These are phyloP conservation scores for Trissonchulus latispiculum DNA, from an alignment of 2,888 invertebrate genomes.

Conservation along the genomic window DNA sequence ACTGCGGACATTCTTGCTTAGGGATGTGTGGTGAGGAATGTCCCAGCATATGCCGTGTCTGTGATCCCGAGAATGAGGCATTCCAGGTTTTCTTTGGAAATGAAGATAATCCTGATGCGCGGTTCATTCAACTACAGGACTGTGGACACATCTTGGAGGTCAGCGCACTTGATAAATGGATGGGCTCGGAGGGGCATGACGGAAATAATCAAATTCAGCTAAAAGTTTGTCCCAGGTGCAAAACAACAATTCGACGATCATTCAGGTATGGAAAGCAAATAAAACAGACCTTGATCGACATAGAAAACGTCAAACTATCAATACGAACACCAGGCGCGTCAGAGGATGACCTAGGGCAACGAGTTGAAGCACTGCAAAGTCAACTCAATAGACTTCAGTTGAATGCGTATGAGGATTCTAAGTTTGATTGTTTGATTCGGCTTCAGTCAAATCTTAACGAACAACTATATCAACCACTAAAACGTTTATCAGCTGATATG, in stretches of 20 bases:
- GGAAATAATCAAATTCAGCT: constrained; percentile 24
- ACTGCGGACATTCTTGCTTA: constrained; percentile 50
- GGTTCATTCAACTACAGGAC: constrained; percentile 36
- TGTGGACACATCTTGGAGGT: constrained; percentile 46
- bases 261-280: constrained; percentile 54
- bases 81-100: constrained; percentile 45
- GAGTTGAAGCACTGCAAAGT: background rate
- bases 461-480: background rate
- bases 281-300: constrained; percentile 44
- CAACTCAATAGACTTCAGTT: background rate
- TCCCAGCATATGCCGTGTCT: constrained; percentile 54
- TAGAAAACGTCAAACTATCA: constrained; percentile 37
- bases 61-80: constrained; percentile 44
- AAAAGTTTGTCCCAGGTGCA: constrained; percentile 47
- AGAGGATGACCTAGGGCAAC: too few species aligned
- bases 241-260: constrained; percentile 54
- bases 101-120: constrained; percentile 53
- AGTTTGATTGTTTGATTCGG: too few species aligned
- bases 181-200: too few species aligned
- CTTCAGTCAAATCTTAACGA: too few species aligned
- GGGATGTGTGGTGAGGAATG: constrained; percentile 64
- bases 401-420: background rate
- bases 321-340: too few species aligned
- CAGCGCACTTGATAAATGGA: constrained; percentile 32
- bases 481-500: background rate